A percentile compares a stretch with the other conserved stretches of the same genome.
phyloP scores from a whole-genome alignment of 2,113 vertebrate species.

The Apaloderma vittatum region DNA sequence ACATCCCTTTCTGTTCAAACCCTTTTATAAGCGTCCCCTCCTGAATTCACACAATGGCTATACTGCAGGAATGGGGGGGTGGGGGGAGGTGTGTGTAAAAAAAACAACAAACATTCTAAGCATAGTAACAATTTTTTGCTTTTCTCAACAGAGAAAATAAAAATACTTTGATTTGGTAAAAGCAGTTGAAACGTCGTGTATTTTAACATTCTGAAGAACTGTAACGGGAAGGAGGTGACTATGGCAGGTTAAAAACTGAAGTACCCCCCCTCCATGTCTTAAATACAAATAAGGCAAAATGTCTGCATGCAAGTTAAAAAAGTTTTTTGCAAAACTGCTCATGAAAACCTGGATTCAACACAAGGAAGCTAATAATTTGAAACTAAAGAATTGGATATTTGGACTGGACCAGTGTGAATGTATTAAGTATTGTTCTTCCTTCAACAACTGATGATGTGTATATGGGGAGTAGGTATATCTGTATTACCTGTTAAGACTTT shows the following conservation, averaged over 20 bases:
- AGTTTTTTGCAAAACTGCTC: background rate
- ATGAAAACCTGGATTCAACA: background rate
- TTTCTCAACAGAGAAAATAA: background rate
- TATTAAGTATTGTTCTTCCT: background rate
- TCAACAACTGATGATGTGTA: background rate
- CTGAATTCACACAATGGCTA: background rate
- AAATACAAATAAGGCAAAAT: slow-evolving; percentile 40
- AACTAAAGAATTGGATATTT: background rate
- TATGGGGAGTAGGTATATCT: background rate
- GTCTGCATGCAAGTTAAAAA: background rate
- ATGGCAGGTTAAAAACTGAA: background rate
- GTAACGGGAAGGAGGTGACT: background rate
- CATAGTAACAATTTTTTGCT: background rate
- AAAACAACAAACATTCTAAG: background rate
- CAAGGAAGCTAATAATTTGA: background rate
- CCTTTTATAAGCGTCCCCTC: background rate
- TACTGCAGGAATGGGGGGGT: no score
- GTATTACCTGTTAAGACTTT: background rate
- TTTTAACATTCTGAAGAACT: background rate
- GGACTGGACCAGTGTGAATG: background rate
- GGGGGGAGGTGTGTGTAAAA: background rate
- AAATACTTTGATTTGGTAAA: background rate
- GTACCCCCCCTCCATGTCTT: background rate
- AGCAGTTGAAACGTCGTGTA: background rate
- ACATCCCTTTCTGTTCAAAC: background rate